Evolutionary conservation across 2,797 vertebrate species (phyloP), one percentile per base, ranked within the genome.

Genomic region (Poeciliopsis paucimaculata): DNA sequence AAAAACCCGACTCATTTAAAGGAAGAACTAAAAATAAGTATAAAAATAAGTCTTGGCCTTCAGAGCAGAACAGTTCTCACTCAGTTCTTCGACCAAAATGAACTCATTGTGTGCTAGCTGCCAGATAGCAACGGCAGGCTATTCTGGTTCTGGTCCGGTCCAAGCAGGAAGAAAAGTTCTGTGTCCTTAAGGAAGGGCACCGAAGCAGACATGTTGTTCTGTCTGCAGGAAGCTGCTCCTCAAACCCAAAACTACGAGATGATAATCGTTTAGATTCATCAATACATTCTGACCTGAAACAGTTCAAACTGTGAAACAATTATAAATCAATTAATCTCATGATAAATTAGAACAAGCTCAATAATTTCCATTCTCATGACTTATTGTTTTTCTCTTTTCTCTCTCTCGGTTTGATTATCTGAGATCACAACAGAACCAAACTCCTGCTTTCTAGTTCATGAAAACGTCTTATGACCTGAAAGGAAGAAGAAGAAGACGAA

Each of bases 101-200:
- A 89, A 85, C 85, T 90, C 87, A 84, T 93, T 93, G 92, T 93
- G 76, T 11, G 62, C 78, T 70, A 73, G 81, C 4, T 23, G 84
- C 45, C 39, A 39, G 79, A 88, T 64, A 86, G 90, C 87, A 89
- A 84, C 77, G 83, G 88, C 80, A 34, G 43, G 1, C 90, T 93
- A 90, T 91, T 89, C 84, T 89, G 80, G 81, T 87, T 57, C 36
- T 6, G 77, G 39, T 12, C 82, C 57, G 79, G 46, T 80, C 26
- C 72, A 57, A 78, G 75, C 62, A 39, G 79, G 77, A 64, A 75
- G 46, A 81, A 79, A 80, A 46, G 47, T 64, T 81, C 72, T 79
- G 84, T 71, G 76, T 89, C 83, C 76, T 81, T 83, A 74, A 57
- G 70, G 74, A 77, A 87, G 28, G 81, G 76, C 23, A 3, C 76